A percentile compares a stretch with the other conserved stretches of the same genome.
Evolutionary conservation across 2,888 invertebrate genomes (phyloP).

Genomic region (Metalampra italica): DNA sequence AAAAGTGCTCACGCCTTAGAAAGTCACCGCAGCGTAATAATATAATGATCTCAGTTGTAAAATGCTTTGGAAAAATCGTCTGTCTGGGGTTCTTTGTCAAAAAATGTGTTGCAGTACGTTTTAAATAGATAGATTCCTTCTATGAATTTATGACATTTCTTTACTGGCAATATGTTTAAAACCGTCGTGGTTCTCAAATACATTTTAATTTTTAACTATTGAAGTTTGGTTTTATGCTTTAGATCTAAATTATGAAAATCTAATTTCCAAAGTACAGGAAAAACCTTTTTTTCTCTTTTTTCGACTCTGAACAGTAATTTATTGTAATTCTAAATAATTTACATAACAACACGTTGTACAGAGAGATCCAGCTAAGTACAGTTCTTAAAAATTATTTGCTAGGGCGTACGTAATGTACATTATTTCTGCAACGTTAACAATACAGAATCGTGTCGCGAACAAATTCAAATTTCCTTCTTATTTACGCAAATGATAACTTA

Average conservation of each 20-base stretch:
- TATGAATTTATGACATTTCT: too few relatives aligned
- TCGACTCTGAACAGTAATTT: background rate
- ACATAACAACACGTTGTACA: background rate
- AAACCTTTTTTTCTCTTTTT: too few relatives aligned
- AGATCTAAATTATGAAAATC: too few relatives aligned
- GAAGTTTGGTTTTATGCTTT: too few relatives aligned
- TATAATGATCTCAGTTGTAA: slow-evolving; percentile 59
- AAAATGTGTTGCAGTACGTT: background rate
- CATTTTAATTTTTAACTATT: too few relatives aligned
- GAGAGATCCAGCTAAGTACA: background rate
- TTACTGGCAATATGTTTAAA: too few relatives aligned
- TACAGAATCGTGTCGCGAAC: slow-evolving; percentile 6
- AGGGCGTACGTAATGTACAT: slow-evolving; percentile 2
- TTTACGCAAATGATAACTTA: slow-evolving; percentile 56
- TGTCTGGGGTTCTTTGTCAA: slow-evolving; percentile 14
- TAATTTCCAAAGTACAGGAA: too few relatives aligned
- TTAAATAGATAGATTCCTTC: too few relatives aligned
- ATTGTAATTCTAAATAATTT: background rate
- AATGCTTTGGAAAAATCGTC: slow-evolving; percentile 34
- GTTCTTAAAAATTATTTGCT: background rate
- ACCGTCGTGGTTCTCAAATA: too few relatives aligned
- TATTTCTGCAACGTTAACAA: slow-evolving; percentile 20
- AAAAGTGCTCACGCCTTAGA: slow-evolving; percentile 52
- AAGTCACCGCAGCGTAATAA: slow-evolving; percentile 63
- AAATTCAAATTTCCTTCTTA: slow-evolving; percentile 40